A percentile compares a stretch with the other conserved stretches of the same genome.
Conservation (phyloP, 2,888 invertebrate genomes). For the Drosophila imparisetae region DNA sequence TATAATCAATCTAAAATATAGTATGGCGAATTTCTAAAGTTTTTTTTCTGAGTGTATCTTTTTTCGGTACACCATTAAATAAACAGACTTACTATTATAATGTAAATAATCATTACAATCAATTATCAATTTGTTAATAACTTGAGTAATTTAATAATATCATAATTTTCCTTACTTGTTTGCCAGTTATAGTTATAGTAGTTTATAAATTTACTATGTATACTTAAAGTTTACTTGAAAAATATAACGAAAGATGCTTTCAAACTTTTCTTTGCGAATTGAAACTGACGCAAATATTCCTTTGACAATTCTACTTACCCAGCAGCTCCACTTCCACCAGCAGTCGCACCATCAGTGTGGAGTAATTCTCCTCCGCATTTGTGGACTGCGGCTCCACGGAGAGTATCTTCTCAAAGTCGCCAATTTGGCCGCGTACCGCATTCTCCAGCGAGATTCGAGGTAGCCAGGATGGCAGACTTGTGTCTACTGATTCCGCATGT, state of each 20-base stretch:
- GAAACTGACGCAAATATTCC: background rate
- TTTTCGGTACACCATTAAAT: too few relatives aligned
- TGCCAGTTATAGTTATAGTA: too few relatives aligned
- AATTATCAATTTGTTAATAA: background rate
- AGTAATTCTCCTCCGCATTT: slow-evolving; percentile 74
- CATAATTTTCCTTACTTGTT: background rate
- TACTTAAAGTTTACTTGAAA: background rate
- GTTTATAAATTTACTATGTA: background rate
- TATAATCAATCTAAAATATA: background rate
- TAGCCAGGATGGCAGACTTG: slow-evolving; percentile 73
- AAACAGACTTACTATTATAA: background rate
- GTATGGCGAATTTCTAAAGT: background rate
- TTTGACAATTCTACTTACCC: slow-evolving; percentile 56
- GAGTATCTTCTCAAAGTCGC: slow-evolving; percentile 67
- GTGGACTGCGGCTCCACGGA: slow-evolving; percentile 48
- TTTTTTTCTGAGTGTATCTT: too few relatives aligned
- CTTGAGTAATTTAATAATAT: background rate
- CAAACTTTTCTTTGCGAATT: background rate
- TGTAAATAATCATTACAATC: background rate
- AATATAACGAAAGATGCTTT: background rate
- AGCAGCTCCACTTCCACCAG: slow-evolving; percentile 70
- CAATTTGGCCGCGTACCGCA: slow-evolving; percentile 68
- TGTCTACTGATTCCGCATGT: slow-evolving; percentile 20
- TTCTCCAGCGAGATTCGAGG: slow-evolving; percentile 65
- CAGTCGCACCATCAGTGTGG: slow-evolving; percentile 78